These are phyloP conservation scores for Malthinus seriepunctatus DNA, from an alignment of 2,888 invertebrate species.

Conservation along the genomic window DNA sequence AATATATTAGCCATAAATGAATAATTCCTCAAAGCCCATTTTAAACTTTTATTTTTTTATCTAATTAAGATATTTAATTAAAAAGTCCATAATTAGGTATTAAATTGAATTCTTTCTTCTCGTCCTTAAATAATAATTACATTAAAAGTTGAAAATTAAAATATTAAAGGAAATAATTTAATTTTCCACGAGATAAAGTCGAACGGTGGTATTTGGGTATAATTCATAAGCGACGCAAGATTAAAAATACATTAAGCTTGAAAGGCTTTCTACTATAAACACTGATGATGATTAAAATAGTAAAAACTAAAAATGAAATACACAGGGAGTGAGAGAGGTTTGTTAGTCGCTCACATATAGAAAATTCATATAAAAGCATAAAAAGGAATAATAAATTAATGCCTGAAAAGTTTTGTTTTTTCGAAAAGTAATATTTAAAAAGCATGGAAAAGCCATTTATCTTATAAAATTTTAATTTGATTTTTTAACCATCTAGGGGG, in stretches of 20 bases:
- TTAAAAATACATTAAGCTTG: slow-evolving; percentile 25
- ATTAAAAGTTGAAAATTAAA: slow-evolving; percentile 9
- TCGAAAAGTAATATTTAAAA: no score
- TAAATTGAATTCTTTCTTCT: slow-evolving; percentile 1
- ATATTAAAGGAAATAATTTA: slow-evolving; percentile 17
- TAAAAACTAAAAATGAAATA: slow-evolving; percentile 8
- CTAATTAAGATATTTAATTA: no score
- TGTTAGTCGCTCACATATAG: not conserved
- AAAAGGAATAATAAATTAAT: slow-evolving; percentile 2
- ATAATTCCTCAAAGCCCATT: no score
- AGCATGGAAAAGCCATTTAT: slow-evolving; percentile 5
- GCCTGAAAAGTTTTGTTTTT: not conserved
- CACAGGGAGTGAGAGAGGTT: not conserved
- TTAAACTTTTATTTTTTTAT: no score
- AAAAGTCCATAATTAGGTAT: no score
- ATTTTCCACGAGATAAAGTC: slow-evolving; percentile 21
- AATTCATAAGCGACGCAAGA: slow-evolving; percentile 25
- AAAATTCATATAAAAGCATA: not conserved
- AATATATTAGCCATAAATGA: no score
- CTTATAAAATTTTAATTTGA: not conserved
- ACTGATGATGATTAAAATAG: slow-evolving; percentile 19
- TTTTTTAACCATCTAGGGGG: no score
- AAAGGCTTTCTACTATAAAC: slow-evolving; percentile 14
- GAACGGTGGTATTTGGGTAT: slow-evolving; percentile 16
- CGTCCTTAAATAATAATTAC: not conserved